These are phyloP conservation scores for Habropoda laboriosa DNA, from an alignment of 1,140 invertebrate species.

Conservation along the genomic window DNA sequence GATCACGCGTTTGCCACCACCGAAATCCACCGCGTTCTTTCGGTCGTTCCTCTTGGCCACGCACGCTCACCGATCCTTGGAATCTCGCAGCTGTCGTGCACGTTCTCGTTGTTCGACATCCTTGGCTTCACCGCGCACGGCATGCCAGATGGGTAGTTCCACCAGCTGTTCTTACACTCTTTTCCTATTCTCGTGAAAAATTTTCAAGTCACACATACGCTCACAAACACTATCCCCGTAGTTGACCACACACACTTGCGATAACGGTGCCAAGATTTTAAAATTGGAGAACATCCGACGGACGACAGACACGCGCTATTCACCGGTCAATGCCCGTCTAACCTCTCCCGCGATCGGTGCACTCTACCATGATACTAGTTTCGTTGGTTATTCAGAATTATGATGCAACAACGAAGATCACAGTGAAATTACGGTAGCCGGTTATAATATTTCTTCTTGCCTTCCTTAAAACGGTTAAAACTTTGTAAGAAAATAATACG, in stretches of 20 bases:
- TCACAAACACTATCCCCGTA: neutral
- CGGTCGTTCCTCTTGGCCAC: constrained; percentile 32
- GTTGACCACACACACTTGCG: neutral
- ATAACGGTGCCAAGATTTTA: constrained; percentile 26
- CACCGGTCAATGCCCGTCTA: constrained; percentile 65
- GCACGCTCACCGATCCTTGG: constrained; percentile 20
- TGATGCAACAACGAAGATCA: neutral
- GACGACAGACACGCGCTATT: constrained; percentile 35
- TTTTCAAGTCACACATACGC: neutral
- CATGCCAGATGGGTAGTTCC: constrained; percentile 26
- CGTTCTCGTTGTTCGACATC: constrained; percentile 47
- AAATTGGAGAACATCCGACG: constrained; percentile 36
- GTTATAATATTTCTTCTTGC: neutral
- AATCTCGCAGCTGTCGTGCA: constrained; percentile 9
- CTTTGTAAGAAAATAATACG: neutral
- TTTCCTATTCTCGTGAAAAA: neutral
- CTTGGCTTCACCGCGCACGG: constrained; percentile 35
- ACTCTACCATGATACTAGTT: neutral
- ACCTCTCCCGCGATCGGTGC: constrained; percentile 41
- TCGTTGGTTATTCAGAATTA: neutral
- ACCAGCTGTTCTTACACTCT: neutral
- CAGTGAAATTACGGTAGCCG: neutral
- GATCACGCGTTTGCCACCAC: constrained; percentile 46
- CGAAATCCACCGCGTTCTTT: constrained; percentile 30
- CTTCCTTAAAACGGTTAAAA: neutral